Percentiles rank a stretch among this genome's conserved stretches.
phyloP scores from a whole-genome alignment of 1,140 invertebrate species.

The Coenobita brevimanus region DNA sequence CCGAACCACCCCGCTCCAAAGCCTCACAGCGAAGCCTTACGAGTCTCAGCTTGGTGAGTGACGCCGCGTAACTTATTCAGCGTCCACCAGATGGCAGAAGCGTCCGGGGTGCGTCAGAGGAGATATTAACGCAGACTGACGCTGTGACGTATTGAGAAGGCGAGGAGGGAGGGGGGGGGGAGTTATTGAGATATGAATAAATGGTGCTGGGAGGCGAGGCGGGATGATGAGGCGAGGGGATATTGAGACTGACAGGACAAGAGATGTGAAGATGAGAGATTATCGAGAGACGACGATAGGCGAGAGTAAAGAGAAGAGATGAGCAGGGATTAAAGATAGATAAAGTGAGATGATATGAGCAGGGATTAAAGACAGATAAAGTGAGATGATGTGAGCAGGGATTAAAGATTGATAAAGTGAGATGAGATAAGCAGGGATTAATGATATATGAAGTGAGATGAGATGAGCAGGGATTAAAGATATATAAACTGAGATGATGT shows the following conservation, averaged over 20 bases:
- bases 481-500: background rate
- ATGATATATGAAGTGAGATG: background rate
- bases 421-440: background rate
- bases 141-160: background rate
- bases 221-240: too few species aligned
- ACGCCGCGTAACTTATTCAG: conserved; percentile 19
- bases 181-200: too few species aligned
- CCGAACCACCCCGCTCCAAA: too few species aligned
- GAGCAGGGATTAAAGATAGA: background rate
- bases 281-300: too few species aligned
- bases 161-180: too few species aligned
- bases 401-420: background rate
- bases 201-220: too few species aligned
- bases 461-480: background rate
- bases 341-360: too few species aligned
- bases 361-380: background rate
- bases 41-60: too few species aligned
- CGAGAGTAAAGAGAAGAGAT: too few species aligned
- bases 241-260: too few species aligned
- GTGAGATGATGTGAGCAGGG: background rate
- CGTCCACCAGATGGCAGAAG: background rate
- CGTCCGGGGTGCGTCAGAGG: background rate
- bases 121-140: background rate
- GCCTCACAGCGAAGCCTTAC: too few species aligned
- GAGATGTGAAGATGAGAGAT: too few species aligned